phyloP scores from a whole-genome alignment of 2,797 vertebrate species.

The Acrossocheilus wenchowensis region DNA sequence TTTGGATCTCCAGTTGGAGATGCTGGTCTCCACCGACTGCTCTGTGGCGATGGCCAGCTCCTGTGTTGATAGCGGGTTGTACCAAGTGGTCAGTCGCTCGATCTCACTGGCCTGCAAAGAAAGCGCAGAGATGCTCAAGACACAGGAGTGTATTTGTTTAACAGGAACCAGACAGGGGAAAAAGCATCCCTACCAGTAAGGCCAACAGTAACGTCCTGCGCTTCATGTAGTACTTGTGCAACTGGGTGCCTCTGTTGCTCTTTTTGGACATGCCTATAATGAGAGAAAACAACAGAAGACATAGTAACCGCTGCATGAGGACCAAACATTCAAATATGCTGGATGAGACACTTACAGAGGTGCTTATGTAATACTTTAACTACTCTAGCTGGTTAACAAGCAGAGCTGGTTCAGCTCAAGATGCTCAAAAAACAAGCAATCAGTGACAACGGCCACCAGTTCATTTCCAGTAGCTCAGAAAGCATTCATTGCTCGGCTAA shows the following conservation, averaged over 20 bases:
- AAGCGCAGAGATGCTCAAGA: neutral
- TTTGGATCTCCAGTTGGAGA: conserved; percentile 96
- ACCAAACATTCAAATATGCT: neutral
- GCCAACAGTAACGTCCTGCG: conserved; percentile 90
- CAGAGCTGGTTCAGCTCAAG: neutral
- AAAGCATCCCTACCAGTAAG: conserved; percentile 81
- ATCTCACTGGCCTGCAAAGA: conserved; percentile 90
- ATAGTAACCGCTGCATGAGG: neutral
- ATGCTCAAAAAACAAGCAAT: neutral
- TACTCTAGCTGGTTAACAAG: neutral
- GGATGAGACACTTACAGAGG: neutral
- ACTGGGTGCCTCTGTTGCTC: conserved; percentile 92
- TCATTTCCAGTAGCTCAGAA: neutral
- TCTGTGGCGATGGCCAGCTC: conserved; percentile 88
- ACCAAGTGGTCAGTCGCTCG: conserved; percentile 94
- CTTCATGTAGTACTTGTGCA: conserved; percentile 99
- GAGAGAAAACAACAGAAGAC: conserved; percentile 2
- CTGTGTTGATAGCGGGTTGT: conserved; percentile 93
- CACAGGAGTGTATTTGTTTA: too few relatives aligned
- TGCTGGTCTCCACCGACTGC: conserved; percentile 93
- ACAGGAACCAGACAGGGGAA: neutral
- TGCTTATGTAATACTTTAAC: neutral
- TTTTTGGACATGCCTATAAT: conserved; percentile 91
- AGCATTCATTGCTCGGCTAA: neutral
- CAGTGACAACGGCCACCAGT: neutral